These are phyloP conservation scores for Drosophila tropicalis DNA, from an alignment of 1,140 invertebrate genomes.

Conservation along the genomic window DNA sequence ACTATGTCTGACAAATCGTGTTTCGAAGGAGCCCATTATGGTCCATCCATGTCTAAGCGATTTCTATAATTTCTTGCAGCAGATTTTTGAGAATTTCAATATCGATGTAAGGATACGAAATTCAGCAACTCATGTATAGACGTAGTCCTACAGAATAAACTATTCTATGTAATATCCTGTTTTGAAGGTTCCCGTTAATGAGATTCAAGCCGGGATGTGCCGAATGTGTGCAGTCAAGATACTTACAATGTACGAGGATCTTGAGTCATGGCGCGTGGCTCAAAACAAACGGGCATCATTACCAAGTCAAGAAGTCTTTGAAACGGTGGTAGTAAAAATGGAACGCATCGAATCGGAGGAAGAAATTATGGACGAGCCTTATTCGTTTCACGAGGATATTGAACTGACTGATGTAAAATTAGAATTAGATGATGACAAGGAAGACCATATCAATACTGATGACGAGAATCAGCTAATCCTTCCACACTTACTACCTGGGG, in stretches of 20 bases:
- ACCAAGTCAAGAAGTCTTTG: not conserved
- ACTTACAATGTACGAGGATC: slow-evolving; percentile 4
- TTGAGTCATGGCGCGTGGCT: slow-evolving; percentile 2
- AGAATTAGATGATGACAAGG: not conserved
- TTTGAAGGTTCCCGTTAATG: not conserved
- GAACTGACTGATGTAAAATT: not conserved
- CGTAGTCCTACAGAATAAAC: too few relatives aligned
- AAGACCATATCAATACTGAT: not conserved
- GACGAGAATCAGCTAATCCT: not conserved
- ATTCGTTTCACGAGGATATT: not conserved
- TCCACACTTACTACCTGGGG: not conserved
- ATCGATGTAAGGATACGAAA: slow-evolving; percentile 6
- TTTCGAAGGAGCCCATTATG: not conserved
- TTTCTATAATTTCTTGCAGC: slow-evolving; percentile 4
- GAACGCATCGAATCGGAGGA: not conserved
- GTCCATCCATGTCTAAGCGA: not conserved
- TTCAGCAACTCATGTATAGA: not conserved
- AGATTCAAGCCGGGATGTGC: slow-evolving; percentile 3
- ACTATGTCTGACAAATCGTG: not conserved
- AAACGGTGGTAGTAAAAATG: not conserved
- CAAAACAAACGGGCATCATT: not conserved
- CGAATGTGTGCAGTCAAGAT: not conserved
- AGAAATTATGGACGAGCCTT: not conserved
- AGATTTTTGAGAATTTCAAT: slow-evolving; percentile 6
- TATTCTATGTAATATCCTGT: not conserved